A percentile compares a stretch with the other conserved stretches of the same genome.
Evolutionary conservation across 2,888 invertebrate species (phyloP).

Genomic region (Acronicta leporina): DNA sequence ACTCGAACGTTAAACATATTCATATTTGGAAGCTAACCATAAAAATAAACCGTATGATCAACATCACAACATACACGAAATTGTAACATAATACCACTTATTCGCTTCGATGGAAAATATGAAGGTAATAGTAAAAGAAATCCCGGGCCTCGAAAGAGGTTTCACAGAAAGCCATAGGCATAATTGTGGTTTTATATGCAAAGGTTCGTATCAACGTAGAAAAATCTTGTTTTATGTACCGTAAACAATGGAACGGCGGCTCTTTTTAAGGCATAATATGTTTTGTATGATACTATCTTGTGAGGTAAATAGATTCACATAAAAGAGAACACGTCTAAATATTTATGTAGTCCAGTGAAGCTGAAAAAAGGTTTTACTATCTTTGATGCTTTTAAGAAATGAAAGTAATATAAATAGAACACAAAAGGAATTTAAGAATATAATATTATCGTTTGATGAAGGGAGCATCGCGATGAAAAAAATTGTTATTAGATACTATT

Average conservation of each 20-base stretch:
- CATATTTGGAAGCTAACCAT: neutral
- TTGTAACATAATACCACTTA: constrained; percentile 1
- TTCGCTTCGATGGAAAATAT: constrained; percentile 24
- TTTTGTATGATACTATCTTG: constrained; percentile 34
- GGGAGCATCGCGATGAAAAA: too few relatives aligned
- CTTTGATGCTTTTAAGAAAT: constrained; percentile 3
- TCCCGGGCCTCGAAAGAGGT: constrained; percentile 11
- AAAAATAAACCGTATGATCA: constrained; percentile 16
- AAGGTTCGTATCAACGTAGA: constrained; percentile 39
- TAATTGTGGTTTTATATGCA: constrained; percentile 48
- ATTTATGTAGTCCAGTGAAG: constrained; percentile 6
- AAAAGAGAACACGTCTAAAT: neutral
- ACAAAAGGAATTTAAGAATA: too few relatives aligned
- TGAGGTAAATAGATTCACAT: constrained; percentile 14
- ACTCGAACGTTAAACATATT: too few relatives aligned
- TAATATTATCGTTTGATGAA: too few relatives aligned
- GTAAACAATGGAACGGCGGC: constrained; percentile 39
- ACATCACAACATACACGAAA: constrained; percentile 14
- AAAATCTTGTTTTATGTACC: constrained; percentile 37
- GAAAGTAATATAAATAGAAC: neutral
- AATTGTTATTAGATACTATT: too few relatives aligned
- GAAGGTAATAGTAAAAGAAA: constrained; percentile 24
- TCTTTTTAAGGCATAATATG: constrained; percentile 24
- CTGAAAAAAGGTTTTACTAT: neutral
- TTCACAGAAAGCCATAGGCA: constrained; percentile 18